A percentile compares a stretch with the other conserved stretches of the same genome.
Conservation (phyloP, 2,113 vertebrate genomes). For the Coturnix japonica region DNA sequence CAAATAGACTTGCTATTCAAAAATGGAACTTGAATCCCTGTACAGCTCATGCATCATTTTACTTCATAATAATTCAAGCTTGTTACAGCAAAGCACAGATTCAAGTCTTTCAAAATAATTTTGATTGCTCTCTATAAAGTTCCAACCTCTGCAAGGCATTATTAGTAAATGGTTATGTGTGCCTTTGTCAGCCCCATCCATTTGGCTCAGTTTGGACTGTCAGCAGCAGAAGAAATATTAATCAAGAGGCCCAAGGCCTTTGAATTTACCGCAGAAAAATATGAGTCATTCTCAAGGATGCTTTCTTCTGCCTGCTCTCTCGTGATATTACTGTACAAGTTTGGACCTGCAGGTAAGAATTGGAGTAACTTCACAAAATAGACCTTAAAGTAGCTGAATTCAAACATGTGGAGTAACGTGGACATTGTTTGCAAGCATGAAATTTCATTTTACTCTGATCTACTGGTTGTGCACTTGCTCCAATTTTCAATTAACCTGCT, state of each 20-base stretch:
- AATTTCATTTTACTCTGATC: conserved; percentile 4
- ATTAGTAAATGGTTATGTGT: background rate
- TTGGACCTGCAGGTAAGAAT: background rate
- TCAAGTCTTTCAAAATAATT: background rate
- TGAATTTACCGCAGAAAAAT: background rate
- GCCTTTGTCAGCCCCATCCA: background rate
- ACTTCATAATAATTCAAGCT: background rate
- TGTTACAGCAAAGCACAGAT: background rate
- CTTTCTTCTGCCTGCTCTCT: background rate
- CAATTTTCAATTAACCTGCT: conserved; percentile 38
- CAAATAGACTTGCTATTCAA: background rate
- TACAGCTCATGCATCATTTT: background rate
- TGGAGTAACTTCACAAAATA: background rate
- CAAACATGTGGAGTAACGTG: background rate
- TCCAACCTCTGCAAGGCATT: background rate
- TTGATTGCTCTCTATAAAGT: background rate
- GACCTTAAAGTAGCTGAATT: background rate
- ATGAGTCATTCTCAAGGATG: background rate
- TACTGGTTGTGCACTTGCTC: background rate
- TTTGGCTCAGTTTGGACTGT: background rate
- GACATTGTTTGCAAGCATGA: background rate
- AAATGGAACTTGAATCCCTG: background rate
- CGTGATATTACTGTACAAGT: background rate
- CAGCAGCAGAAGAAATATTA: background rate
- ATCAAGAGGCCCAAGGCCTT: background rate